phyloP scores from a whole-genome alignment of 2,888 invertebrate genomes.

The Xestobium rufovillosum region DNA sequence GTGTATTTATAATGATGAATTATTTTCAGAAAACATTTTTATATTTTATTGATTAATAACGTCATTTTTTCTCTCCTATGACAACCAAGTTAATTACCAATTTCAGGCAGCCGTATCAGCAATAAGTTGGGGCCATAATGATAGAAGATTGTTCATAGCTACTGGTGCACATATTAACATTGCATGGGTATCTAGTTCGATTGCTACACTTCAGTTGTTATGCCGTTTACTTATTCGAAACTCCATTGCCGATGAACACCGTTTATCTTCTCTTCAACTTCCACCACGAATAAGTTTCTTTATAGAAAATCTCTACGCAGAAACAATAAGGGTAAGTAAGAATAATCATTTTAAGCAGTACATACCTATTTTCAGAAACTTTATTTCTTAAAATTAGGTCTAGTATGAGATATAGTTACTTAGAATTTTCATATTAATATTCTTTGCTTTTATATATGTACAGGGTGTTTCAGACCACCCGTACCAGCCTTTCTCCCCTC shows the following conservation, averaged over 20 bases:
- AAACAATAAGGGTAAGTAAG: conserved; percentile 77
- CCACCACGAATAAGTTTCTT: conserved; percentile 81
- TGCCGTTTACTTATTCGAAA: conserved; percentile 76
- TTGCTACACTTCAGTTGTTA: conserved; percentile 84
- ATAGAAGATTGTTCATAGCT: conserved; percentile 87
- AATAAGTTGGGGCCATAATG: conserved; percentile 98
- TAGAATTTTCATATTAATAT: no score
- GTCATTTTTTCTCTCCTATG: no score
- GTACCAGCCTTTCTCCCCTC: no score
- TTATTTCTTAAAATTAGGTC: no score
- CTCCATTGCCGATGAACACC: conserved; percentile 64
- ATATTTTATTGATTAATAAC: no score
- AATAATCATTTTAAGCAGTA: conserved; percentile 7
- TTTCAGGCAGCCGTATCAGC: conserved; percentile 78
- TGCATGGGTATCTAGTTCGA: conserved; percentile 85
- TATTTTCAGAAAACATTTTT: no score
- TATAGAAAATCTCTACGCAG: conserved; percentile 80
- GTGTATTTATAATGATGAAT: no score
- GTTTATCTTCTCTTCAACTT: conserved; percentile 72
- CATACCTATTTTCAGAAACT: no score
- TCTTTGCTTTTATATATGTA: no score
- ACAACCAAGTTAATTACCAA: conserved; percentile 14
- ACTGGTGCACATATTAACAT: conserved; percentile 88
- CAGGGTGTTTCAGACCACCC: no score
- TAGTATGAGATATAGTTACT: no score